A percentile compares a stretch with the other conserved stretches of the same genome.
These are phyloP conservation scores for Polydesmus complanatus DNA, from an alignment of 2,888 invertebrate genomes.

Conservation along the genomic window DNA sequence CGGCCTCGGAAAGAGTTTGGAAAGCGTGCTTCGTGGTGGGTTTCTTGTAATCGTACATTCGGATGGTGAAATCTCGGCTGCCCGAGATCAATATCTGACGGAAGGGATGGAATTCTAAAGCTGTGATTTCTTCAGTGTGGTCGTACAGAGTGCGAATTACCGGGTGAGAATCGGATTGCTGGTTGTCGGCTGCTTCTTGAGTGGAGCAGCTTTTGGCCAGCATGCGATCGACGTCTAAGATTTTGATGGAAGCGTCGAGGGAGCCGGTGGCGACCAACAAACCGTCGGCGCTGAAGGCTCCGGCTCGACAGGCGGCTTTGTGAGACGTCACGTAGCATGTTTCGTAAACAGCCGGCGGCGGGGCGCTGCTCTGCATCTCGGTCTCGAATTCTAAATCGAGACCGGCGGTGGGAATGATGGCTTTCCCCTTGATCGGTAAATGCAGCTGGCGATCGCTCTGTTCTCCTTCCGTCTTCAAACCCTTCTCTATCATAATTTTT, in stretches of 20 bases:
- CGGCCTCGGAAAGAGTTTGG: slow-evolving; percentile 78
- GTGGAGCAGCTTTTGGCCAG: slow-evolving; percentile 82
- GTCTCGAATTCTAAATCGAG: slow-evolving; percentile 91
- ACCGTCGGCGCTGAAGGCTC: slow-evolving; percentile 85
- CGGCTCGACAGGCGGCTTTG: slow-evolving; percentile 81
- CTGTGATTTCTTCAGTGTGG: slow-evolving; percentile 93
- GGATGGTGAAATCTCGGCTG: slow-evolving; percentile 82
- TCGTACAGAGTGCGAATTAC: slow-evolving; percentile 95
- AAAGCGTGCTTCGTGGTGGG: slow-evolving; percentile 96
- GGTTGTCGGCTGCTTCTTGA: slow-evolving; percentile 31
- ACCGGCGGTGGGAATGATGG: slow-evolving; percentile 41
- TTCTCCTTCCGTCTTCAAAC: slow-evolving; percentile 63
- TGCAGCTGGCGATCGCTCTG: slow-evolving; percentile 7
- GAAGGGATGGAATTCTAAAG: slow-evolving; percentile 89
- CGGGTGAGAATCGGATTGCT: slow-evolving; percentile 81
- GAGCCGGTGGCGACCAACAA: slow-evolving; percentile 92
- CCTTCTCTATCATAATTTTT: slow-evolving; percentile 68
- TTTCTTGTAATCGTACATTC: slow-evolving; percentile 95
- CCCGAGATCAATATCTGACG: slow-evolving; percentile 91
- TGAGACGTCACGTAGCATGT: slow-evolving; percentile 98
- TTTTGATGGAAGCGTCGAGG: slow-evolving; percentile 95
- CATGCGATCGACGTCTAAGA: slow-evolving; percentile 98
- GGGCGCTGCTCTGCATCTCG: slow-evolving; percentile 80
- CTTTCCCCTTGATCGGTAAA: too few relatives aligned
- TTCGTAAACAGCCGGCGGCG: slow-evolving; percentile 93